Evolutionary conservation across 2,888 invertebrate species (phyloP).

Genomic region (Ophonus ardosiacus): DNA sequence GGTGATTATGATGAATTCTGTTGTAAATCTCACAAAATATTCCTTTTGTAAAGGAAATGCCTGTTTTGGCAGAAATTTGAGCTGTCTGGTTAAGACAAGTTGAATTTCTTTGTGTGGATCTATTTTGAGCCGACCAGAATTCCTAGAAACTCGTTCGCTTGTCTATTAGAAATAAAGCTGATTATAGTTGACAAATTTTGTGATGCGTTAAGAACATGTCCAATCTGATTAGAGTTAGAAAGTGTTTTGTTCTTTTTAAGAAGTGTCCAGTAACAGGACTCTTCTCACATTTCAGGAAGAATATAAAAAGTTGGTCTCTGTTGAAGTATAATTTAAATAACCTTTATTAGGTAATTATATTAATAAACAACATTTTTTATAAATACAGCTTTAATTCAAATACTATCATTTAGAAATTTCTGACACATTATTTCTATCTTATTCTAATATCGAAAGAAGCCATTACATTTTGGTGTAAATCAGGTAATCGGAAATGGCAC

Average conservation of each 20-base stretch:
- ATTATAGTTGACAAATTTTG: constrained; percentile 25
- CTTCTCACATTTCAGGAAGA: background rate
- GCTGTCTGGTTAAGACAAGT: background rate
- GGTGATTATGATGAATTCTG: too few species aligned
- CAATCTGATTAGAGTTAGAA: constrained; percentile 22
- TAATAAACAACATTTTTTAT: too few species aligned
- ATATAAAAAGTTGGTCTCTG: background rate
- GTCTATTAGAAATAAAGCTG: background rate
- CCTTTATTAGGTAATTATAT: too few species aligned
- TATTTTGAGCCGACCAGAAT: background rate
- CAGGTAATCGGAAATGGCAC: too few species aligned
- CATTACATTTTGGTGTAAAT: too few species aligned
- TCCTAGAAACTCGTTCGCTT: background rate
- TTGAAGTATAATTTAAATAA: too few species aligned
- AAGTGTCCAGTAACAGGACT: background rate
- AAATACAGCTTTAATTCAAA: too few species aligned
- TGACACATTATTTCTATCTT: too few species aligned
- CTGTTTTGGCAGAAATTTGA: background rate
- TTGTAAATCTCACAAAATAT: too few species aligned
- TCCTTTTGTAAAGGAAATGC: background rate
- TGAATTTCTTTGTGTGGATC: background rate
- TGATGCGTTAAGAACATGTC: constrained; percentile 37
- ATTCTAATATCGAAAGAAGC: too few species aligned
- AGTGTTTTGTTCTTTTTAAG: background rate
- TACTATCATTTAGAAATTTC: too few species aligned